These are phyloP conservation scores for Teleogryllus oceanicus DNA, from an alignment of 2,888 invertebrate species.

Conservation along the genomic window DNA sequence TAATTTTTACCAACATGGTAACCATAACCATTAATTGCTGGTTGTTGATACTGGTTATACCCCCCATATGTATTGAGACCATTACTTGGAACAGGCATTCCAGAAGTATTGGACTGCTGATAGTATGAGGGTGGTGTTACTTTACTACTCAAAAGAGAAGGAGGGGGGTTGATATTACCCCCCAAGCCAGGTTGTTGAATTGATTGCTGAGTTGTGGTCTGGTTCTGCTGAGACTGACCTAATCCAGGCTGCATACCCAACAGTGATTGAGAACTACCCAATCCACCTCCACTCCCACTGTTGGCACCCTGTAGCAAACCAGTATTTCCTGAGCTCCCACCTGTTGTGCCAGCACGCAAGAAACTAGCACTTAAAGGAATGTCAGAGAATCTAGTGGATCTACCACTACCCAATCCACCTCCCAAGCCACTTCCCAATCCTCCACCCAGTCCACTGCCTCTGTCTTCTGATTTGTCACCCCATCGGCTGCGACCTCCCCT, in stretches of 20 bases:
- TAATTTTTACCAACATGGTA: slow-evolving; percentile 18
- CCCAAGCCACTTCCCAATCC: slow-evolving; percentile 1
- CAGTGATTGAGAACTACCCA: neutral
- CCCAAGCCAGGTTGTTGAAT: neutral
- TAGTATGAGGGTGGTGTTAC: slow-evolving; percentile 11
- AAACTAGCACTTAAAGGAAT: slow-evolving; percentile 3
- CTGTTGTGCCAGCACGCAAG: neutral
- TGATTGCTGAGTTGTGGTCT: neutral
- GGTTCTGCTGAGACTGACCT: neutral
- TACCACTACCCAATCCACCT: neutral
- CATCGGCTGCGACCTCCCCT: slow-evolving; percentile 41
- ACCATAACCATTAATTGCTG: neutral
- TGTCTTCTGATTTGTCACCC: slow-evolving; percentile 26
- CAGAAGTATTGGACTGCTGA: neutral
- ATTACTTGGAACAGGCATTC: slow-evolving; percentile 2
- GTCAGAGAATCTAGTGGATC: neutral
- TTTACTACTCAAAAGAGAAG: slow-evolving; percentile 21
- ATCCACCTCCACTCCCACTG: neutral
- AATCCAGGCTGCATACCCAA: neutral
- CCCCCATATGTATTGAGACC: neutral
- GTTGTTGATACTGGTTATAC: slow-evolving; percentile 6
- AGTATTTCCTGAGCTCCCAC: neutral
- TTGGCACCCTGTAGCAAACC: neutral
- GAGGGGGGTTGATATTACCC: neutral
- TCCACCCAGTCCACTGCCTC: slow-evolving; percentile 9